Percentiles rank a stretch among this genome's conserved stretches.
phyloP scores from a whole-genome alignment of 2,797 vertebrate genomes.

The Platalea minor region DNA sequence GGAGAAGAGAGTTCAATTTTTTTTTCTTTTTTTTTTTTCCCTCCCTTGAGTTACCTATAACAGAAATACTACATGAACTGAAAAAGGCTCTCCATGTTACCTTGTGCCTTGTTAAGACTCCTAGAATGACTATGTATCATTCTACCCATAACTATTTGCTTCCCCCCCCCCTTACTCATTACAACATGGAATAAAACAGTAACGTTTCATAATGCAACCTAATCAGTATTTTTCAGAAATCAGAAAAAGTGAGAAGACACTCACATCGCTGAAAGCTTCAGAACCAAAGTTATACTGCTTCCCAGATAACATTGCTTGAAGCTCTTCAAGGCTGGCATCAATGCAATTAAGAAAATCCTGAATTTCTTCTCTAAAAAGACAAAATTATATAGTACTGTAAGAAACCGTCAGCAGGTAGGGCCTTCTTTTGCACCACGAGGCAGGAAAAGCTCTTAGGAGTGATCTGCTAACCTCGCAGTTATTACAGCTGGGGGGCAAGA shows the following conservation, averaged over 20 bases:
- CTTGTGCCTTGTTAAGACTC: background rate
- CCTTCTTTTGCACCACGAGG: background rate
- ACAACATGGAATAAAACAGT: background rate
- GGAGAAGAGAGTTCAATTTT: background rate
- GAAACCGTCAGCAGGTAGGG: background rate
- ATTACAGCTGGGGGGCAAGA: background rate
- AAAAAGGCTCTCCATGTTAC: background rate
- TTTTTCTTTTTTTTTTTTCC: accelerated
- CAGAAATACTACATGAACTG: background rate
- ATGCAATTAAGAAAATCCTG: conserved; percentile 70
- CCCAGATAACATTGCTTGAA: conserved; percentile 63
- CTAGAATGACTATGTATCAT: background rate
- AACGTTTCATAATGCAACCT: background rate
- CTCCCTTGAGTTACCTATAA: background rate
- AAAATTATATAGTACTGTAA: background rate
- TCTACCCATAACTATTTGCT: background rate
- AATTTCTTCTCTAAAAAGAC: conserved; percentile 61
- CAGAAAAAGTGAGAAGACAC: background rate
- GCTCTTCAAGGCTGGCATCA: conserved; percentile 61
- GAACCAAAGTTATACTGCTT: conserved; percentile 53
- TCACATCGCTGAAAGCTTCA: conserved; percentile 45
- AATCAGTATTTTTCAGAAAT: background rate
- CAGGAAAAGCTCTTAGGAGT: background rate
- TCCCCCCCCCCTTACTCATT: background rate
- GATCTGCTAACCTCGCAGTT: background rate